A percentile compares a stretch with the other conserved stretches of the same genome.
phyloP scores from a whole-genome alignment of 2,113 vertebrate genomes.

The Microtus pennsylvanicus region DNA sequence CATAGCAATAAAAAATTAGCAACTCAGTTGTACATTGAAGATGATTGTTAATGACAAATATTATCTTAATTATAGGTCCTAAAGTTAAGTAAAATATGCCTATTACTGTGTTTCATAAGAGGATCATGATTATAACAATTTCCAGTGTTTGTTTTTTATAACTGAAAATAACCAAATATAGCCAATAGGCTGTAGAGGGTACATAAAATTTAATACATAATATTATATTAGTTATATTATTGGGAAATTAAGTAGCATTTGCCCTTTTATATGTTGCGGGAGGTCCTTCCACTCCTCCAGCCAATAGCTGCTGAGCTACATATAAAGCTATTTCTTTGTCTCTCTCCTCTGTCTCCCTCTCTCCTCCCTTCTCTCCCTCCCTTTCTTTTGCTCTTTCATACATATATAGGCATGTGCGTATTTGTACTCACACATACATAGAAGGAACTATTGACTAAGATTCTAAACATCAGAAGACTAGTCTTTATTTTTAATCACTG shows the following conservation, averaged over 20 bases:
- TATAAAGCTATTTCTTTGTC: not conserved
- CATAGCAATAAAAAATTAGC: not conserved
- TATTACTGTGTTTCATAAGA: not conserved
- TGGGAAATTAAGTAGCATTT: not conserved
- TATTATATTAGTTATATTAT: conserved; percentile 4
- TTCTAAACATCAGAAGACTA: not conserved
- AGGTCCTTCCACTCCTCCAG: too few relatives aligned
- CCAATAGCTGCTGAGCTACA: too few relatives aligned
- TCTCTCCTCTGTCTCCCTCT: too few relatives aligned
- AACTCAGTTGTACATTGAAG: not conserved
- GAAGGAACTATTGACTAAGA: not conserved
- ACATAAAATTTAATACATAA: not conserved
- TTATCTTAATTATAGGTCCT: not conserved
- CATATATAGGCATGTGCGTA: not conserved
- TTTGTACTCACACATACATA: not conserved
- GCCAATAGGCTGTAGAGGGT: not conserved
- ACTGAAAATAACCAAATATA: conserved; percentile 33
- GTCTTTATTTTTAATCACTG: conserved; percentile 13
- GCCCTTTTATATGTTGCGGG: not conserved
- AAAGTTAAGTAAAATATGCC: conserved; percentile 29
- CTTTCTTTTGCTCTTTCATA: not conserved
- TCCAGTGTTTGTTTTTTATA: not conserved
- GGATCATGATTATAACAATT: not conserved
- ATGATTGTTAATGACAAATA: conserved; percentile 7
- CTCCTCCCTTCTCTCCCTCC: not conserved